Evolutionary conservation across 2,797 vertebrate genomes (phyloP).

Genomic region (Hyperoplus immaculatus): DNA sequence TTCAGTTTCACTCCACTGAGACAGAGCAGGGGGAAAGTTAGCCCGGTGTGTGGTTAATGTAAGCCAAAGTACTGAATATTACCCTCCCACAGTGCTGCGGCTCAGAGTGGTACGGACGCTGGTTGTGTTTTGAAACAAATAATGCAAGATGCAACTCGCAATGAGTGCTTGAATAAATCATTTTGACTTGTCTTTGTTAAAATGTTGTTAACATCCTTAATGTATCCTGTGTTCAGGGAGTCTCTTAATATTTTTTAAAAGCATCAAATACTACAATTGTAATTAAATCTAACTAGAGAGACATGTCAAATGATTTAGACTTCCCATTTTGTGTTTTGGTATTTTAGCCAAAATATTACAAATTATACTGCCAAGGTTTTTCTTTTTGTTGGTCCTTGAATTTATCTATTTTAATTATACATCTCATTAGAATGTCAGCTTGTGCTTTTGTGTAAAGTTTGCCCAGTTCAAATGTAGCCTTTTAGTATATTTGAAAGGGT

Average conservation of each 20-base stretch:
- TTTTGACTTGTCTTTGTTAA: constrained; percentile 56
- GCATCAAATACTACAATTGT: constrained; percentile 39
- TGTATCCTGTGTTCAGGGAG: constrained; percentile 37
- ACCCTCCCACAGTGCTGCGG: constrained; percentile 81
- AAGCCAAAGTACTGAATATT: constrained; percentile 84
- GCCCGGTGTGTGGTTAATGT: constrained; percentile 84
- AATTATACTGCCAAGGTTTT: constrained; percentile 32
- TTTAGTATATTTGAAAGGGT: constrained; percentile 55
- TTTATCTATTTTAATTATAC: constrained; percentile 66
- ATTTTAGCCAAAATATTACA: constrained; percentile 54
- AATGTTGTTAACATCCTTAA: constrained; percentile 59
- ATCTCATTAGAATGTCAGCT: constrained; percentile 53
- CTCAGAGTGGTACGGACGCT: constrained; percentile 70
- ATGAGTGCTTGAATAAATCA: constrained; percentile 77
- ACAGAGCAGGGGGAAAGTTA: constrained; percentile 82
- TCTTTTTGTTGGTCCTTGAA: constrained; percentile 56
- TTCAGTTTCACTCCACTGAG: constrained; percentile 83
- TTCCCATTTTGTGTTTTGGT: constrained; percentile 35
- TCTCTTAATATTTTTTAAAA: constrained; percentile 54
- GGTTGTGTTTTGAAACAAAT: constrained; percentile 79
- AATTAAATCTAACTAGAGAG: constrained; percentile 58
- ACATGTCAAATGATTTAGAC: constrained; percentile 56
- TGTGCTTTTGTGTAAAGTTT: constrained; percentile 53
- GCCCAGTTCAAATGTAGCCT: constrained; percentile 63
- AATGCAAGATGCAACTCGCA: constrained; percentile 62